A percentile compares a stretch with the other conserved stretches of the same genome.
Conservation (phyloP, 2,888 invertebrate species). For the Hypomecis atomaria region DNA sequence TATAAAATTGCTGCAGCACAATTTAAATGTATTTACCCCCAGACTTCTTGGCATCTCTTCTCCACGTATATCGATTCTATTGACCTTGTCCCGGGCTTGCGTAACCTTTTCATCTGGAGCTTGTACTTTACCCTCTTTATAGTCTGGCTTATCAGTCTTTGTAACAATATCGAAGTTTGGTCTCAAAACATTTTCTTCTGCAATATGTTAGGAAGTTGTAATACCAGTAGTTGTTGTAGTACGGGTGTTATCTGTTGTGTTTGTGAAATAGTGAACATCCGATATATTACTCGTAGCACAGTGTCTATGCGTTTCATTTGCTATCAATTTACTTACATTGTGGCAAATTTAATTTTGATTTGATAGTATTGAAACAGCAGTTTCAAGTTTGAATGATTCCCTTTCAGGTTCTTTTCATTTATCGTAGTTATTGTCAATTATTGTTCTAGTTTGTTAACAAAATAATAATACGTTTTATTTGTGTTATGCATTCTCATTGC, state of each 20-base stretch:
- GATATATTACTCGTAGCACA: background rate
- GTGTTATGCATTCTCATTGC: no score
- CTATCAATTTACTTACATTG: background rate
- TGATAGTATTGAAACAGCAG: background rate
- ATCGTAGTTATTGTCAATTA: no score
- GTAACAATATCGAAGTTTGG: conserved; percentile 11
- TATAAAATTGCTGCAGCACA: conserved; percentile 20
- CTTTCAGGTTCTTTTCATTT: no score
- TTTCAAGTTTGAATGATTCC: background rate
- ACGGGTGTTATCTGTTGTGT: conserved; percentile 16
- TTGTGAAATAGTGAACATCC: conserved; percentile 21
- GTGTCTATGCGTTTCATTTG: background rate
- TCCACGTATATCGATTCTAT: conserved; percentile 69
- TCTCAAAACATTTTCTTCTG: conserved; percentile 9
- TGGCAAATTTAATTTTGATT: no score
- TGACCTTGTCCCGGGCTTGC: conserved; percentile 68
- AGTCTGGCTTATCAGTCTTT: conserved; percentile 22
- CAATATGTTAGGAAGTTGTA: conserved; percentile 24
- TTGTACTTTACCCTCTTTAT: conserved; percentile 35
- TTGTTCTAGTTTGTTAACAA: no score
- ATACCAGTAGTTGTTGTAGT: background rate
- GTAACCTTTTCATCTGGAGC: conserved; percentile 55
- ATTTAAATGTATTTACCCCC: conserved; percentile 39
- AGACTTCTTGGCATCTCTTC: conserved; percentile 67
- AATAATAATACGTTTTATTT: no score